Conservation (phyloP, 2,888 invertebrate genomes). For the Phaonia tiefii region DNA sequence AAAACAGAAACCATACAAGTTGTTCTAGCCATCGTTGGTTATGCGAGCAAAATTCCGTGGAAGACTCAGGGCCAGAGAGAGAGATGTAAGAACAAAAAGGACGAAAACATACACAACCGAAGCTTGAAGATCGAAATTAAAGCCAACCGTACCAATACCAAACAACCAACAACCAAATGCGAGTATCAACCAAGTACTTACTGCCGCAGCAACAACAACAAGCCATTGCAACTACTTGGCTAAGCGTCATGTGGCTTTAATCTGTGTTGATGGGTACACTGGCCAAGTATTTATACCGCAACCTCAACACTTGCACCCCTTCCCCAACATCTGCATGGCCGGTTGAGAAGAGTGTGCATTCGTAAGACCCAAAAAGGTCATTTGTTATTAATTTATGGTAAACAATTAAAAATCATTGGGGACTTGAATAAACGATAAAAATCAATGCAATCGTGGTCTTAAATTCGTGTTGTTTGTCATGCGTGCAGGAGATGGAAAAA, state of each 20-base stretch:
- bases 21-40: neutral
- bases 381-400: conserved; percentile 24
- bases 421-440: conserved; percentile 12
- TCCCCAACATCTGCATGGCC: neutral
- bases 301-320: neutral
- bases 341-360: no score
- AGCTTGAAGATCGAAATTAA: conserved; percentile 50
- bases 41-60: no score
- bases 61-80: conserved; percentile 3
- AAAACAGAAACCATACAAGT: conserved; percentile 17
- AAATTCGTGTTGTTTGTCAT: no score
- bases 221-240: conserved; percentile 43
- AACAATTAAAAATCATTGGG: conserved; percentile 39
- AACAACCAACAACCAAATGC: conserved; percentile 26
- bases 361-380: neutral
- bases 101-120: neutral
- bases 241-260: conserved; percentile 56
- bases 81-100: conserved; percentile 26
- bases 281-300: neutral
- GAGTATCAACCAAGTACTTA: neutral
- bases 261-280: conserved; percentile 43
- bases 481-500: no score
- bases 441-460: neutral
- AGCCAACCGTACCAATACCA: conserved; percentile 23
- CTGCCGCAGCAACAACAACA: conserved; percentile 8